Evolutionary conservation across 2,888 invertebrate species (phyloP).

Genomic region (Drosophila histrio): DNA sequence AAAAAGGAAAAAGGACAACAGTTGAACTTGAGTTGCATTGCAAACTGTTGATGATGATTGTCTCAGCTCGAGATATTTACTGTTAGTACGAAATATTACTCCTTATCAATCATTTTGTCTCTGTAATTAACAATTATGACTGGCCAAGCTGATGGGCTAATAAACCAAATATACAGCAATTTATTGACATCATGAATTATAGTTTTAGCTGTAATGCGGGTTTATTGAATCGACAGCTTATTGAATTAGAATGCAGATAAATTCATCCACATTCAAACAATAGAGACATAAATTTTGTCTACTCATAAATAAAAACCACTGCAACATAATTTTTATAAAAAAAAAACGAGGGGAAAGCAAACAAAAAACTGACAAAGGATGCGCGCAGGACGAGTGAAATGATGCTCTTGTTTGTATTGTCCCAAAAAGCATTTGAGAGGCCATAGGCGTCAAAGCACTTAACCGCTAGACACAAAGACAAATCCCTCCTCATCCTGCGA

Average conservation of each 20-base stretch:
- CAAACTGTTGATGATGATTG: not conserved
- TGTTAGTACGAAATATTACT: not conserved
- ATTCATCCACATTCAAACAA: conserved; percentile 30
- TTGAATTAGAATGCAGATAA: conserved; percentile 60
- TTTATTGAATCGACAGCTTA: conserved; percentile 31
- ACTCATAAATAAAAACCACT: conserved; percentile 48
- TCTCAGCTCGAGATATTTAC: not conserved
- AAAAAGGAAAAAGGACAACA: conserved; percentile 11
- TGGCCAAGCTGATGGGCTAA: conserved; percentile 8
- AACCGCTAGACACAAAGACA: conserved; percentile 64
- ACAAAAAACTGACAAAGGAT: conserved; percentile 50
- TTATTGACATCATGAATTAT: conserved; percentile 40
- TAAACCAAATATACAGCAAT: conserved; percentile 31
- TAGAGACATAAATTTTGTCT: conserved; percentile 28
- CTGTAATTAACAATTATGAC: conserved; percentile 7
- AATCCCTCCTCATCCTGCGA: conserved; percentile 18
- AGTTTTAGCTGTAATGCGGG: conserved; percentile 13
- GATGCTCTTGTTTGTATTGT: conserved; percentile 49
- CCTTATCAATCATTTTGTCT: not conserved
- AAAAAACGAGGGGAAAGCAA: not conserved
- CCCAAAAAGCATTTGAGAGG: conserved; percentile 39
- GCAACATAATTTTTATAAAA: conserved; percentile 50
- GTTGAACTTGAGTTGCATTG: not conserved
- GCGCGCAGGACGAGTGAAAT: conserved; percentile 38
- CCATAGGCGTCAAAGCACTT: conserved; percentile 74